Base-by-base conservation (phyloP, 2,888 invertebrate genomes). In the Plebejus argus region DNA sequence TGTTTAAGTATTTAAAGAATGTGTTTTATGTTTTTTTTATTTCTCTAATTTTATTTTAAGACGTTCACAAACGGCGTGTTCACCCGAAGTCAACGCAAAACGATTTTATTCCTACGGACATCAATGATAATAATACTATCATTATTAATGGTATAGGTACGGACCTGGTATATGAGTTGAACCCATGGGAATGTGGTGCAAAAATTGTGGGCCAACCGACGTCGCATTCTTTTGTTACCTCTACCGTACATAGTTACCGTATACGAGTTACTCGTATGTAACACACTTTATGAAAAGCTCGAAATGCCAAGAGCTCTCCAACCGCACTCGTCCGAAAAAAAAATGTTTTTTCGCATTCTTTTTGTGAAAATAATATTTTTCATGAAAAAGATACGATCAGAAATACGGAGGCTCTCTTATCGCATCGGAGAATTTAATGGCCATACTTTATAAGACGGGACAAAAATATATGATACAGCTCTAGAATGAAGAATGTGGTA, bases 391-490 rank as follows among this genome's bases (percentile, higher is more conserved):
- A 74, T 49, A 74, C 45, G 53, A 49, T 74, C 74, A 28, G 74
- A 49, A 74, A 72, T 49, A 72, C 39, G 49, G 18, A 53, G 49
- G 74, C 39, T 49, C 72, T 45, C 74, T 74, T 74, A 74, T 74
- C 74, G 20, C 72, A 74, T 74, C 74, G 53, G 74, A 49, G 49
- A 74, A 53, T 74, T 74, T 74, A 74, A 74, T 74, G 74, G 49
- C 28, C 28, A 53, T 53, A 74, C 74, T 74, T 74, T 74, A 74
- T 74, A 74, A 74, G 23, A 7, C 49, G 53, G 74, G 74, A 74
- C 74, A 28, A 53, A 72, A 74, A 74, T 74, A 74, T 74, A 53
- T n/a, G 74, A 74, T 74, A 49, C 45, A 71, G 71, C 35, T 71
- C 15, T 39, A 39, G 35, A 39, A 39, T 39, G 23, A 74, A 53